Evolutionary conservation across 2,113 vertebrate species (phyloP).

Genomic region (Leptobrachium leishanense): DNA sequence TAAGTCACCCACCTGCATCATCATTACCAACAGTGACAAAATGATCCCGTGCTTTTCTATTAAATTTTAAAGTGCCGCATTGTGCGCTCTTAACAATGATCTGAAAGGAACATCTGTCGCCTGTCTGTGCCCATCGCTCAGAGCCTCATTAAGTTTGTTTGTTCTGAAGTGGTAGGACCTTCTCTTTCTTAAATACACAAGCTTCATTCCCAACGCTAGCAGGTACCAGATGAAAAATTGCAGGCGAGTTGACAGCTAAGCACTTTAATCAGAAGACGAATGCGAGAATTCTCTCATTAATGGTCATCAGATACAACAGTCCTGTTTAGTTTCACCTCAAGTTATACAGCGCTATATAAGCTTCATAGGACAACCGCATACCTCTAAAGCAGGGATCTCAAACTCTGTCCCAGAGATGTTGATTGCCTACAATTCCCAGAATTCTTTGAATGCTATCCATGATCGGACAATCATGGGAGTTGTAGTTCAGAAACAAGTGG

Average conservation of each 20-base stretch:
- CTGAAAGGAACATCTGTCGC: slow-evolving; percentile 67
- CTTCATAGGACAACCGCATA: no score
- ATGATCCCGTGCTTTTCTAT: slow-evolving; percentile 54
- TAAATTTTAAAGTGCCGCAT: slow-evolving; percentile 66
- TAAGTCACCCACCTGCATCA: slow-evolving; percentile 60
- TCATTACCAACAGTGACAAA: slow-evolving; percentile 52
- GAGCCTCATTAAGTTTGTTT: slow-evolving; percentile 57
- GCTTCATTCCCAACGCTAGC: slow-evolving; percentile 25
- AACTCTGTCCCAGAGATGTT: no score
- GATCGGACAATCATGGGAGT: no score
- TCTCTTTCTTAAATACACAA: slow-evolving; percentile 29
- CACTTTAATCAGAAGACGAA: slow-evolving; percentile 48
- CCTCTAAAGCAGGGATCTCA: no score
- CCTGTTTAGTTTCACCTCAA: slow-evolving; percentile 11
- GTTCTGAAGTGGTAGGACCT: slow-evolving; percentile 40
- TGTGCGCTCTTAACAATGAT: slow-evolving; percentile 56
- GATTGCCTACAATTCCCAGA: no score
- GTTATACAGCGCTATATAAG: neutral
- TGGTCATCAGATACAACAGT: slow-evolving; percentile 18
- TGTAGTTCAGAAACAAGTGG: no score
- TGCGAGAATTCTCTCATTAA: slow-evolving; percentile 32
- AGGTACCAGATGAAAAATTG: slow-evolving; percentile 46
- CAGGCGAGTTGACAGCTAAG: slow-evolving; percentile 38
- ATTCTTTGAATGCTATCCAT: no score
- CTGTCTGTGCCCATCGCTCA: slow-evolving; percentile 47